These are phyloP conservation scores for Eulemur rubriventer DNA, from an alignment of 2,797 vertebrate species.

Conservation along the genomic window DNA sequence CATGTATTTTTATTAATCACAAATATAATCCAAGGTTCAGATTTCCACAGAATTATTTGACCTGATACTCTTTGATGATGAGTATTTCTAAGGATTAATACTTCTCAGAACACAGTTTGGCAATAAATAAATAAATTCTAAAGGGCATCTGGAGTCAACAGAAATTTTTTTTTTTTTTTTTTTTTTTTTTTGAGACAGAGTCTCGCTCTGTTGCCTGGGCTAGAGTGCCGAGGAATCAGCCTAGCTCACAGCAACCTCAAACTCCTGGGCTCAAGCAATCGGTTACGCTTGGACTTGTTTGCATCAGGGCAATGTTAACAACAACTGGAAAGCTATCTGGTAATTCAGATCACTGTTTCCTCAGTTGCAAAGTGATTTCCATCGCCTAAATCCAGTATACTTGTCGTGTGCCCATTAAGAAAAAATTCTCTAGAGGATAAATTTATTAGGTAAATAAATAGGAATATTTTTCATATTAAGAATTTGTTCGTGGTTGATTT, in stretches of 20 bases:
- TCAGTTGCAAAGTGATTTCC: not conserved
- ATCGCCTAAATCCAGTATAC: not conserved
- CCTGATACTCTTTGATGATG: not conserved
- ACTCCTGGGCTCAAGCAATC: too few species aligned
- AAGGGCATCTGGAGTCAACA: conserved; percentile 55
- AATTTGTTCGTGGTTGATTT: not conserved
- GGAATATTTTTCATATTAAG: not conserved
- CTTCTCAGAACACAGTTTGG: not conserved
- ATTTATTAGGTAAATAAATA: conserved; percentile 18
- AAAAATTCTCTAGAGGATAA: conserved; percentile 7
- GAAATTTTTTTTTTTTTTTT: not conserved
- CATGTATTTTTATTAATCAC: not conserved
- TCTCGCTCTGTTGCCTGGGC: too few species aligned
- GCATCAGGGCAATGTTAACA: not conserved
- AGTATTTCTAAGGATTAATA: not conserved
- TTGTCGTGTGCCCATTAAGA: not conserved
- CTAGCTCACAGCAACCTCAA: too few species aligned
- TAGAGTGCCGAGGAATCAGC: too few species aligned
- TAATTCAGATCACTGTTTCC: not conserved
- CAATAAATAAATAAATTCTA: not conserved
- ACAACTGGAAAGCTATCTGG: not conserved
- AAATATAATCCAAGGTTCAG: not conserved
- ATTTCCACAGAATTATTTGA: not conserved
- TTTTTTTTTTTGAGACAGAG: too few species aligned
- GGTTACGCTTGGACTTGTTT: not conserved